Evolutionary conservation across 2,113 vertebrate genomes (phyloP).

Genomic region (Istiophorus platypterus): DNA sequence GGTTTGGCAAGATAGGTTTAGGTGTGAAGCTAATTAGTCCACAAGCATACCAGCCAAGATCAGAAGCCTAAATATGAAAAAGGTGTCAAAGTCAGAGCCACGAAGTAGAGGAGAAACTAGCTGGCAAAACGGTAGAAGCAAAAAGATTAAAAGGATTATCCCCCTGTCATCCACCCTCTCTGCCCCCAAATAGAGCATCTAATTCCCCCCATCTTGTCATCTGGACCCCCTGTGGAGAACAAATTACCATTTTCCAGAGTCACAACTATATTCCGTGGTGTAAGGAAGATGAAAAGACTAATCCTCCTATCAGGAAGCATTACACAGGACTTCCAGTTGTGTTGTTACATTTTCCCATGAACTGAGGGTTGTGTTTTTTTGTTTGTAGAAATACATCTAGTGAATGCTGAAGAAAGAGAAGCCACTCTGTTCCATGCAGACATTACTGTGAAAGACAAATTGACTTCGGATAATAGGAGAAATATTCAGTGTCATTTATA

Average conservation of each 20-base stretch:
- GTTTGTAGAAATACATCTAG: constrained; percentile 4
- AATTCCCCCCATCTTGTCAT: constrained; percentile 63
- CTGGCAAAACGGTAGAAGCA: constrained; percentile 39
- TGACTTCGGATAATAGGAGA: not conserved
- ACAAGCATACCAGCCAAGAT: constrained; percentile 4
- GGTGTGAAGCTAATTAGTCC: not conserved
- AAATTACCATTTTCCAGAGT: constrained; percentile 69
- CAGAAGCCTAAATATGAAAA: constrained; percentile 16
- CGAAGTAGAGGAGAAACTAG: constrained; percentile 2
- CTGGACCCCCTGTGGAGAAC: constrained; percentile 64
- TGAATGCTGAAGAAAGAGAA: not conserved
- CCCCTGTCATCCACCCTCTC: constrained; percentile 31
- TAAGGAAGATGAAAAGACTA: constrained; percentile 51
- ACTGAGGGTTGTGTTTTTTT: constrained; percentile 34
- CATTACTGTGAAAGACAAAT: constrained; percentile 14
- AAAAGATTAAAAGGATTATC: constrained; percentile 68
- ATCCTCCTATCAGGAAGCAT: constrained; percentile 53
- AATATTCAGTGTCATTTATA: not conserved
- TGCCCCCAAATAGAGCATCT: constrained; percentile 51
- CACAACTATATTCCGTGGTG: constrained; percentile 47
- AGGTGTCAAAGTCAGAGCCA: constrained; percentile 12
- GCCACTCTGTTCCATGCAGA: constrained; percentile 11
- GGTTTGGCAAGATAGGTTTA: not conserved
- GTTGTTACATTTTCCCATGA: constrained; percentile 71
- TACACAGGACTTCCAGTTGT: constrained; percentile 52